Evolutionary conservation across 2,797 vertebrate species (phyloP).

Genomic region (Sebastes kiyomatsui): DNA sequence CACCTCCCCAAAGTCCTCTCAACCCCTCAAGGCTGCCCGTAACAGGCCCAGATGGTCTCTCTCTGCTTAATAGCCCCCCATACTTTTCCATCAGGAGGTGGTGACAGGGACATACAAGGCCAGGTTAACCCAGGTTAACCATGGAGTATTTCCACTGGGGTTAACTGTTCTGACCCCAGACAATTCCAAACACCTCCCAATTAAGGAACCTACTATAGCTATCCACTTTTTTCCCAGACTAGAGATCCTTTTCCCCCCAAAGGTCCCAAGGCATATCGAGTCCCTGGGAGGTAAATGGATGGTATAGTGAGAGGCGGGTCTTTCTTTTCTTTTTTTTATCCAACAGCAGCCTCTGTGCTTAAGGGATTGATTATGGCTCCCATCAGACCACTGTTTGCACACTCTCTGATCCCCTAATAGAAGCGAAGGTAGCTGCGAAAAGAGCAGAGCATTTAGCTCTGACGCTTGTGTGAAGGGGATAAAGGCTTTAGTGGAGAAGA

Average conservation of each 20-base stretch:
- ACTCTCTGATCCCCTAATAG: slow-evolving; percentile 55
- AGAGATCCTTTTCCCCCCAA: neutral
- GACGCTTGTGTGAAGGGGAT: slow-evolving; percentile 21
- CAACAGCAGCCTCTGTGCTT: slow-evolving; percentile 32
- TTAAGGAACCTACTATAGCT: slow-evolving; percentile 53
- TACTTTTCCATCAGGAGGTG: slow-evolving; percentile 37
- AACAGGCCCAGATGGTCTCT: slow-evolving; percentile 44
- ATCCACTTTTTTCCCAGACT: neutral
- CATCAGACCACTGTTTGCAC: slow-evolving; percentile 58
- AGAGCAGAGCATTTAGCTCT: slow-evolving; percentile 38
- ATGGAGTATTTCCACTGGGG: slow-evolving; percentile 45
- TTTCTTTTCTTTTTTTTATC: neutral
- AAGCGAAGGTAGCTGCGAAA: slow-evolving; percentile 44
- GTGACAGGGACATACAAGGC: slow-evolving; percentile 33
- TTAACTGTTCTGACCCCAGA: slow-evolving; percentile 56
- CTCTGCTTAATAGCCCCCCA: slow-evolving; percentile 43
- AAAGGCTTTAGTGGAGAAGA: slow-evolving; percentile 37
- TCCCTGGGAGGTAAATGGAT: slow-evolving; percentile 36
- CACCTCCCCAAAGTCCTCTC: neutral
- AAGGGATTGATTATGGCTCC: slow-evolving; percentile 64
- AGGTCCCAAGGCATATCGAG: neutral
- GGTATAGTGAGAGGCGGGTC: neutral
- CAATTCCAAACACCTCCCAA: slow-evolving; percentile 49
- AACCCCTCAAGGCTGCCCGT: slow-evolving; percentile 32
- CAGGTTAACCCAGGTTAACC: slow-evolving; percentile 60